Evolutionary conservation across 2,888 invertebrate genomes (phyloP).

Genomic region (Ctenicera cuprea): DNA sequence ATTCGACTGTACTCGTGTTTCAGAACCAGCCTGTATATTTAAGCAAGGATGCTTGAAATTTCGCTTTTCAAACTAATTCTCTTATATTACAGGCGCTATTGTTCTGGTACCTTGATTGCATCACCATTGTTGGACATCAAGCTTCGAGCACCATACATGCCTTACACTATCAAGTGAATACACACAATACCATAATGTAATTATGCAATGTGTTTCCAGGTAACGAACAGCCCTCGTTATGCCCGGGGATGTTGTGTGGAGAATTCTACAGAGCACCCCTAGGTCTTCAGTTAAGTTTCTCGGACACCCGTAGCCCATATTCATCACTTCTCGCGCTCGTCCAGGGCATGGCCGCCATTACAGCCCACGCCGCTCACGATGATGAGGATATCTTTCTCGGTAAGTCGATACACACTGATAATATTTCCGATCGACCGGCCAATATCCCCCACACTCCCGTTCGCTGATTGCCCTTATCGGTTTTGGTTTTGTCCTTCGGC

Average conservation of each 20-base stretch:
- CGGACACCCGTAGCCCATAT: constrained; percentile 75
- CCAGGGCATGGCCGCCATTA: constrained; percentile 76
- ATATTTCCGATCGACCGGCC: constrained; percentile 23
- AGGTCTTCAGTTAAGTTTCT: constrained; percentile 71
- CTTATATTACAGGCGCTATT: not conserved
- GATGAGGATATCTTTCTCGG: constrained; percentile 82
- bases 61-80: constrained; percentile 5
- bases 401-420: constrained; percentile 67
- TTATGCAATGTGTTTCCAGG: constrained; percentile 63
- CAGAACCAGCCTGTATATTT: too few species aligned
- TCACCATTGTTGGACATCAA: not conserved
- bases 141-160: not conserved
- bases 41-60: not conserved
- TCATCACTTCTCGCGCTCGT: constrained; percentile 77
- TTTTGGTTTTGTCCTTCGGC: constrained; percentile 20
- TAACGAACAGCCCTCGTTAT: constrained; percentile 67
- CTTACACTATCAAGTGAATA: constrained; percentile 3
- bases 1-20: too few species aligned
- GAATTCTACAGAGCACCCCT: constrained; percentile 73
- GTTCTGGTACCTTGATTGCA: not conserved
- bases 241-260: constrained; percentile 74
- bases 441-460: constrained; percentile 25
- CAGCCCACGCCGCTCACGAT: constrained; percentile 74
- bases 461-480: constrained; percentile 28
- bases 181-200: constrained; percentile 19